Conservation (phyloP, 2,888 invertebrate species). For the Chesias legatella region DNA sequence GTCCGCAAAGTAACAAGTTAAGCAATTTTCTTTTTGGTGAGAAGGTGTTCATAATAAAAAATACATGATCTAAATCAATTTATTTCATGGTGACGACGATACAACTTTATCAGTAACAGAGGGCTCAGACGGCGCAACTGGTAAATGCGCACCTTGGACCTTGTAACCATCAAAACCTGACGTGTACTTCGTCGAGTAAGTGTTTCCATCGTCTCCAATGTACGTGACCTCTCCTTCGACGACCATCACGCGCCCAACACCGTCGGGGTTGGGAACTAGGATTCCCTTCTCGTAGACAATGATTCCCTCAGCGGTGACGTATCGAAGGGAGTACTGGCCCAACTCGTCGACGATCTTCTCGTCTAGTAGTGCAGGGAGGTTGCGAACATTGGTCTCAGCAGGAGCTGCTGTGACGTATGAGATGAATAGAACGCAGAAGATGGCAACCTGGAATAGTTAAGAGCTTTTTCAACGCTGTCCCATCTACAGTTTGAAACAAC, state of each 20-base stretch:
- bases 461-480: too few relatives aligned
- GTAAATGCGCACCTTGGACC: constrained; percentile 32
- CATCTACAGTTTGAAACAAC: too few relatives aligned
- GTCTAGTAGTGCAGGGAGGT: constrained; percentile 42
- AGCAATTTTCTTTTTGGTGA: too few relatives aligned
- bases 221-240: constrained; percentile 44
- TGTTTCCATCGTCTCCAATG: constrained; percentile 40
- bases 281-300: constrained; percentile 42
- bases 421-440: constrained; percentile 11
- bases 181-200: constrained; percentile 37
- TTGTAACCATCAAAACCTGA: constrained; percentile 39
- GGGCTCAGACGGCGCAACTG: constrained; percentile 5
- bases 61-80: too few relatives aligned
- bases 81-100: too few relatives aligned
- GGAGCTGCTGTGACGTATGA: constrained; percentile 21
- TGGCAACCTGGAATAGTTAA: constrained; percentile 12
- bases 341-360: constrained; percentile 47
- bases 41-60: too few relatives aligned
- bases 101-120: background rate
- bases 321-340: constrained; percentile 47
- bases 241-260: constrained; percentile 37
- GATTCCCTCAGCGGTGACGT: constrained; percentile 51
- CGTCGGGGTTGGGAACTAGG: constrained; percentile 40
- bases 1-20: too few relatives aligned
- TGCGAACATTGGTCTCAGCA: constrained; percentile 8